Evolutionary conservation across 2,113 vertebrate species (phyloP).

Genomic region (Hirundichthys speculiger): DNA sequence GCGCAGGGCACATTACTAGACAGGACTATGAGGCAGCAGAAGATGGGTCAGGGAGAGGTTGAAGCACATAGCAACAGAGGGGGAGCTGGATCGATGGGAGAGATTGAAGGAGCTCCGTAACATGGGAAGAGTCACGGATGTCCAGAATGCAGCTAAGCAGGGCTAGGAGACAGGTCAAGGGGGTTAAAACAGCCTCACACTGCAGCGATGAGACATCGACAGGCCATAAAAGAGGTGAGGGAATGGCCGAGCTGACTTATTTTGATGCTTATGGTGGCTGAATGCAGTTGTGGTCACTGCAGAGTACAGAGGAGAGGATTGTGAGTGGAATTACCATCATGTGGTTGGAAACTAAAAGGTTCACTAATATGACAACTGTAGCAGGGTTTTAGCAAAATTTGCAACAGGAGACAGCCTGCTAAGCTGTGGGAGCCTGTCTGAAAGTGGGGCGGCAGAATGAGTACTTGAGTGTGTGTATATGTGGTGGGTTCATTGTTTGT

Average conservation of each 20-base stretch:
- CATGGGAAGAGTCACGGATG: slow-evolving; percentile 71
- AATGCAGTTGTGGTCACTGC: slow-evolving; percentile 5
- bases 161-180: slow-evolving; percentile 59
- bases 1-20: slow-evolving; percentile 67
- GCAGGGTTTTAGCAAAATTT: slow-evolving; percentile 37
- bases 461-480: neutral
- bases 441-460: slow-evolving; percentile 62
- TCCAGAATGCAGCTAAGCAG: slow-evolving; percentile 68
- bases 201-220: slow-evolving; percentile 58
- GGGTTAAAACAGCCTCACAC: slow-evolving; percentile 73
- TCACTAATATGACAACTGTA: slow-evolving; percentile 17
- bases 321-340: slow-evolving; percentile 5
- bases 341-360: slow-evolving; percentile 22
- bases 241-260: slow-evolving; percentile 43
- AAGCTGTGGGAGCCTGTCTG: slow-evolving; percentile 42
- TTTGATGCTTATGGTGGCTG: slow-evolving; percentile 36
- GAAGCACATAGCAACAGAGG: slow-evolving; percentile 72
- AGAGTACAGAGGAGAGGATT: neutral
- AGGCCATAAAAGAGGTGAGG: slow-evolving; percentile 53
- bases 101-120: slow-evolving; percentile 76
- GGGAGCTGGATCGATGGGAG: slow-evolving; percentile 70
- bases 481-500: slow-evolving; percentile 11
- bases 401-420: slow-evolving; percentile 48
- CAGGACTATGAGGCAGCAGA: slow-evolving; percentile 71
- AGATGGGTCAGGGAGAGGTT: slow-evolving; percentile 76